Evolutionary conservation across 2,113 vertebrate genomes (phyloP).

Genomic region (Stegostoma tigrinum): DNA sequence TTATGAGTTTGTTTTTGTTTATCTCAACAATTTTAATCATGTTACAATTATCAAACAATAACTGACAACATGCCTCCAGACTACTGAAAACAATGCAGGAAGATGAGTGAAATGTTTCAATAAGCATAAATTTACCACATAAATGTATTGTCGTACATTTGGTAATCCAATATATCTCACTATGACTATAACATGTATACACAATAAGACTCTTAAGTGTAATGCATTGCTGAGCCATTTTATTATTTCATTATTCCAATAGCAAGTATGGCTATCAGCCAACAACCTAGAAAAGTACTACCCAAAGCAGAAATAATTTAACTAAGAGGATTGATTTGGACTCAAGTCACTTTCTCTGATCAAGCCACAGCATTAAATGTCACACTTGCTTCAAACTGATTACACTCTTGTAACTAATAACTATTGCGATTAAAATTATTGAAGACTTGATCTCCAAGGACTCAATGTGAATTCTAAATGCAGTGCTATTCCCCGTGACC

Average conservation of each 20-base stretch:
- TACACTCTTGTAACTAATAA: background rate
- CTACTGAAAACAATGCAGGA: too few species aligned
- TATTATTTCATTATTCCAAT: background rate
- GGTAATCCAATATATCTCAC: background rate
- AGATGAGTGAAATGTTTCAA: background rate
- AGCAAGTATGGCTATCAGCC: background rate
- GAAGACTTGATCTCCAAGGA: background rate
- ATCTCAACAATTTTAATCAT: background rate
- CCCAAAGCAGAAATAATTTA: background rate
- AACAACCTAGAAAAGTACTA: background rate
- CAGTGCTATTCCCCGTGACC: background rate
- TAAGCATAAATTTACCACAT: background rate
- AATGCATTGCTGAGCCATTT: background rate
- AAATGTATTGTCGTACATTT: background rate
- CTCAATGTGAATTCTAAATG: background rate
- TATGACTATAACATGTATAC: background rate
- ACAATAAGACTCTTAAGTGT: background rate
- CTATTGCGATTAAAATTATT: background rate
- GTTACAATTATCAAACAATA: background rate
- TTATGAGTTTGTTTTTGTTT: background rate
- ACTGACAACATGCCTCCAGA: background rate
- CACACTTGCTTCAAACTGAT: conserved; percentile 12
- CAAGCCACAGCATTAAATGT: background rate
- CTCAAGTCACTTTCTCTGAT: background rate
- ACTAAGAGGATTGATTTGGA: background rate